phyloP scores from a whole-genome alignment of 2,888 invertebrate species.

The Eristalis intricaria region DNA sequence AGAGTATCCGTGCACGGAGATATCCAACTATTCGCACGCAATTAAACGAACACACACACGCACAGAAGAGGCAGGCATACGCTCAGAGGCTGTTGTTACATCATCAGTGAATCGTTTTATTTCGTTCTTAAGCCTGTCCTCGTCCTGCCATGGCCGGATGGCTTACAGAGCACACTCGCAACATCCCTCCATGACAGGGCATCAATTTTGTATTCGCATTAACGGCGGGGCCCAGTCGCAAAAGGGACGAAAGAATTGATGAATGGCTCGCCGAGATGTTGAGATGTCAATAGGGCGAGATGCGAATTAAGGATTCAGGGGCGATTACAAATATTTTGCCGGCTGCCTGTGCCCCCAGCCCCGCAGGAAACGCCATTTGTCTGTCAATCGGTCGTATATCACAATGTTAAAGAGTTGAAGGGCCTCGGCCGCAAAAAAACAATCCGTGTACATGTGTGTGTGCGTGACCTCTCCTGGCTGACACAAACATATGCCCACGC shows the following conservation, averaged over 20 bases:
- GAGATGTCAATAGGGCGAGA: constrained; percentile 41
- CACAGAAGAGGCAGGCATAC: not conserved
- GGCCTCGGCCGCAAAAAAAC: constrained; percentile 6
- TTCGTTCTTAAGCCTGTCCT: not conserved
- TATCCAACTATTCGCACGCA: constrained; percentile 7
- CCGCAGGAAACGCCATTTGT: constrained; percentile 28
- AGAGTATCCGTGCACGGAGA: not conserved
- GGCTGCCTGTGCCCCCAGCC: not conserved
- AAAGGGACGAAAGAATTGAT: constrained; percentile 22
- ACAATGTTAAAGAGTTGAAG: constrained; percentile 23
- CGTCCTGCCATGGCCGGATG: not conserved
- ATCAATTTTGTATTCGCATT: constrained; percentile 44
- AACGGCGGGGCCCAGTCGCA: not conserved
- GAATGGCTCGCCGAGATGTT: constrained; percentile 19
- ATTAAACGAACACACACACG: not conserved
- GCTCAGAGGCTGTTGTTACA: not conserved
- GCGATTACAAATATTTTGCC: constrained; percentile 36
- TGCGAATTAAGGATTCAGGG: constrained; percentile 42
- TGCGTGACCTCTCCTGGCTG: not conserved
- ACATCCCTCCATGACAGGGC: constrained; percentile 38
- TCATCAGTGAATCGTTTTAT: not conserved
- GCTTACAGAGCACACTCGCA: too few species aligned
- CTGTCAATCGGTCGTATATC: constrained; percentile 33
- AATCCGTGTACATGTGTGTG: too few species aligned
- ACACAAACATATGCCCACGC: constrained; percentile 2